A percentile compares a stretch with the other conserved stretches of the same genome.
Conservation (phyloP, 1,140 invertebrate genomes). For the Meloidogyne exigua region DNA sequence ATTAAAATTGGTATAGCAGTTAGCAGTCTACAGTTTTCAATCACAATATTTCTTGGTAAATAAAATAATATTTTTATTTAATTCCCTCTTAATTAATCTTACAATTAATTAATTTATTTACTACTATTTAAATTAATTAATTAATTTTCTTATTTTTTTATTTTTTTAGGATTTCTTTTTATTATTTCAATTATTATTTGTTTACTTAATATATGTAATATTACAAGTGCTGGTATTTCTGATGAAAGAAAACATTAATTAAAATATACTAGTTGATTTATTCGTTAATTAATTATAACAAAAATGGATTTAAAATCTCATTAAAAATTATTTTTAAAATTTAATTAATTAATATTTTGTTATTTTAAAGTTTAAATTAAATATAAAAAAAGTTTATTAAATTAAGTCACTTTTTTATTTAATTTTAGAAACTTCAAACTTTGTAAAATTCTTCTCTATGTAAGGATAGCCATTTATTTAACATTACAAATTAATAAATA, state of each 20-base stretch:
- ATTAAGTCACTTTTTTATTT: no score
- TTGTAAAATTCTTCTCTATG: no score
- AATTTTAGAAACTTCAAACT: no score
- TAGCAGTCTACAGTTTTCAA: conserved; percentile 53
- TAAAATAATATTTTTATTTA: not conserved
- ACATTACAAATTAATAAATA: no score
- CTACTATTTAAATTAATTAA: no score
- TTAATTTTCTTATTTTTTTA: not conserved
- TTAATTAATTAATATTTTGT: no score
- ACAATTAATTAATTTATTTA: no score
- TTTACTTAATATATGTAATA: not conserved
- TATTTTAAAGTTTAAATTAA: no score
- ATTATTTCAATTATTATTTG: not conserved
- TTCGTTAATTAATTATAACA: no score
- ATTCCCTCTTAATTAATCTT: not conserved
- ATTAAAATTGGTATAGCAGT: conserved; percentile 58
- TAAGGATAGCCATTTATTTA: no score
- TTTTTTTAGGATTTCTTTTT: not conserved
- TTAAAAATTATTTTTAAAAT: not conserved
- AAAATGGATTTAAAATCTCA: not conserved
- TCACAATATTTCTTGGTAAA: conserved; percentile 49
- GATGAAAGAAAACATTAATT: not conserved
- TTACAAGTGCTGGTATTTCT: not conserved
- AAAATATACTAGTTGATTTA: not conserved
- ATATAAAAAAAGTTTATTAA: no score